Base-by-base conservation (phyloP, 2,888 invertebrate genomes). In the Dryocosmus kuriphilus region DNA sequence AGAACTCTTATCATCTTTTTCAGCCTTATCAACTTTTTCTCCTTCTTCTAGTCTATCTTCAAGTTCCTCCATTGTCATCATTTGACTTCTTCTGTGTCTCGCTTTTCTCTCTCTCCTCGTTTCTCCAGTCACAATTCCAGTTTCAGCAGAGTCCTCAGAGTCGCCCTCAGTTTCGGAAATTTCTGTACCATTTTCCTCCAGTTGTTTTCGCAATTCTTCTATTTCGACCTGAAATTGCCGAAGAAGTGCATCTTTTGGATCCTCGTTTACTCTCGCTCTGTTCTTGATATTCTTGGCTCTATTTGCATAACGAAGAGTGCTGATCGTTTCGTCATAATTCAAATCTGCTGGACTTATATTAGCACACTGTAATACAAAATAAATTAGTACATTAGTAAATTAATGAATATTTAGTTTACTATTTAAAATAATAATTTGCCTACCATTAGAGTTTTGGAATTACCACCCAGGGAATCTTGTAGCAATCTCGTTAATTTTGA, bases 271-370 rank as follows among this genome's bases (percentile, higher is more conserved):
- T 88, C 96, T 96, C 78, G 98, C 98, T 86, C 96, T 95, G 92
- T 99, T 99, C 92, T 98, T 97, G 83, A 99, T 99, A 90, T 97
- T 98, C 93, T 99, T 99, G 16, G 99, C 99, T 76, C 99, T 94
- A 93, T 98, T 98, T 1, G 99, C 99, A 92, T 99, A 99, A 0
- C 99, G 94, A 78, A 99, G 93, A 0, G 99, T 99, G 88, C 98
- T 98, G 83, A 99, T 96, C 0, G 98, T 98, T 92, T 99, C 99
- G 89, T 99, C 99, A 90, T 97, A 98, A 93, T 99, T 99, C 81
- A 96, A 94, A 88, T 98, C 98, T 0, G 98, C 98, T 6, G 99
- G 99, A n/a, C 99, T 98, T 60, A 99, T 94, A 86, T 98, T 99
- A 5, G 99, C 99, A 89, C 98, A 97, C 98, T 98, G 90, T 55